These are phyloP conservation scores for Telenomus remus DNA, from an alignment of 1,140 invertebrate species.

Conservation along the genomic window DNA sequence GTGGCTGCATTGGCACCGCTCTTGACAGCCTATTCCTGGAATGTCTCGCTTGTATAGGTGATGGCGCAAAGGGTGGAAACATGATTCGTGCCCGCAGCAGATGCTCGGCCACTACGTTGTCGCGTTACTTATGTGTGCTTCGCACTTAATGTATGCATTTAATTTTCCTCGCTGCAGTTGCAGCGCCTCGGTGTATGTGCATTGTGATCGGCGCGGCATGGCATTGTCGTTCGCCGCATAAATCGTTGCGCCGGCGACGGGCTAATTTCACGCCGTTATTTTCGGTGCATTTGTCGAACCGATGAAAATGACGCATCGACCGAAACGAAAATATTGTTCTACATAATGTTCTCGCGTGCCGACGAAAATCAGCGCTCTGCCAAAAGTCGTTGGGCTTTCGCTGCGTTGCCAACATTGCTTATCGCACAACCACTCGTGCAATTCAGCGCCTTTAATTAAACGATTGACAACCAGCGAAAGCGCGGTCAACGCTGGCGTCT, in stretches of 20 bases:
- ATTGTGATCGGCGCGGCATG: conserved; percentile 37
- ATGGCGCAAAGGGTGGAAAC: conserved; percentile 46
- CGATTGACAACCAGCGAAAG: conserved; percentile 66
- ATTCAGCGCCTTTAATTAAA: conserved; percentile 66
- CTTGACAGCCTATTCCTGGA: conserved; percentile 74
- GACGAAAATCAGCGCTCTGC: conserved; percentile 1
- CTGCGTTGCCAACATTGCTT: conserved; percentile 44
- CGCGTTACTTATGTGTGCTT: conserved; percentile 37
- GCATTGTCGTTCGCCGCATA: conserved; percentile 31
- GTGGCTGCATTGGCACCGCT: conserved; percentile 76
- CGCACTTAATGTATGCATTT: conserved; percentile 51
- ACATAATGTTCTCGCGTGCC: conserved; percentile 23
- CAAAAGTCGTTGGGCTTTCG: conserved; percentile 30
- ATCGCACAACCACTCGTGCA: conserved; percentile 42
- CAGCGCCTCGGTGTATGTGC: conserved; percentile 17
- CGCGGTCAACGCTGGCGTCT: conserved; percentile 41
- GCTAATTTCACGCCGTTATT: conserved; percentile 50
- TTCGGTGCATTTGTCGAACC: conserved; percentile 41
- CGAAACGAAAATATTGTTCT: conserved; percentile 41
- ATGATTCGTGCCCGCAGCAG: conserved; percentile 50
- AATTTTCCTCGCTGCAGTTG: conserved; percentile 49
- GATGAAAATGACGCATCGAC: conserved; percentile 35
- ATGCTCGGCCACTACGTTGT: conserved; percentile 31
- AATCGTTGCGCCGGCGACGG: conserved; percentile 31
- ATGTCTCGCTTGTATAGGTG: conserved; percentile 62